These are phyloP conservation scores for Pygoscelis antarcticus DNA, from an alignment of 2,113 vertebrate genomes.

Conservation along the genomic window DNA sequence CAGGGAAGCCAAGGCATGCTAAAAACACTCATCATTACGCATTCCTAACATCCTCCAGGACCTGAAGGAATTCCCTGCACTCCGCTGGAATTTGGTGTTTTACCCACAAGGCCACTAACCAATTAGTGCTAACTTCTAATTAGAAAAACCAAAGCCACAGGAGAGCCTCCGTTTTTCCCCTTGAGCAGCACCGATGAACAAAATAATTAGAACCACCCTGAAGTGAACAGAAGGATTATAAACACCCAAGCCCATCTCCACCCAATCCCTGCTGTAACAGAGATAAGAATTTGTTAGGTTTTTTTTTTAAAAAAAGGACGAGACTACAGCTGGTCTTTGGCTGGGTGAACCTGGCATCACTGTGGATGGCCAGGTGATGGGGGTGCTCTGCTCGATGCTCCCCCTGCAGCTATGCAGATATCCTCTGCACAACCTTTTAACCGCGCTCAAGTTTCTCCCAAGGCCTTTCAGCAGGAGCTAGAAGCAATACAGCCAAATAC, in stretches of 20 bases:
- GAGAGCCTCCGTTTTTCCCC: not conserved
- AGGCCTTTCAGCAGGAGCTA: not conserved
- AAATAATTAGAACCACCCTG: not conserved
- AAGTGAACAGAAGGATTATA: not conserved
- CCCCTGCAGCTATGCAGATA: not conserved
- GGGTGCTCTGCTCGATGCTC: rapidly evolving
- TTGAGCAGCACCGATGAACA: not conserved
- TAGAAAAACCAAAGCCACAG: not conserved
- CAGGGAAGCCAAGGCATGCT: not conserved
- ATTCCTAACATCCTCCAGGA: not conserved
- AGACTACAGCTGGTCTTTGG: not conserved
- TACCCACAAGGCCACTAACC: not conserved
- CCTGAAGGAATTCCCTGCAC: not conserved
- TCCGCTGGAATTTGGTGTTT: not conserved
- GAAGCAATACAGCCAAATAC: not conserved
- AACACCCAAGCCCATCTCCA: not conserved
- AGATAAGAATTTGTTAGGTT: not conserved
- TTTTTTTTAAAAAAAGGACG: not conserved
- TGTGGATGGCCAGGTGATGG: not conserved
- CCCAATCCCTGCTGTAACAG: not conserved
- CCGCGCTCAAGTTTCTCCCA: not conserved
- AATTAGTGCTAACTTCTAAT: slow-evolving; percentile 15
- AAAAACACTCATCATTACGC: not conserved
- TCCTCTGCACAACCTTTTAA: not conserved
- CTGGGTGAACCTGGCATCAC: not conserved